Evolutionary conservation across 2,113 vertebrate genomes (phyloP).

Genomic region (Ctenomys sociabilis): DNA sequence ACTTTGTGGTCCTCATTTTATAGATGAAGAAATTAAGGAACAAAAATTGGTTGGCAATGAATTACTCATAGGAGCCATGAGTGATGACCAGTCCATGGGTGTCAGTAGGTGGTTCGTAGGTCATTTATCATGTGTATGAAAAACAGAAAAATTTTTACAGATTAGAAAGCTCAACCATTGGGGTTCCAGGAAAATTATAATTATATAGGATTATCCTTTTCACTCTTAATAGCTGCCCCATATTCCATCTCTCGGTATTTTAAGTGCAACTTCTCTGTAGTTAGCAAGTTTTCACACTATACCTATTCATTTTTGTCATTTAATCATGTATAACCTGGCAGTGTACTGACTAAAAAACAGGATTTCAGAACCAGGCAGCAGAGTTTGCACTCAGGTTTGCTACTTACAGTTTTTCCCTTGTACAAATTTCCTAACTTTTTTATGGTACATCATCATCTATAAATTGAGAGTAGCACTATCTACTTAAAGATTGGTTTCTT

Average conservation of each 20-base stretch:
- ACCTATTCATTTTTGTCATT: not conserved
- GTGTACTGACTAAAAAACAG: not conserved
- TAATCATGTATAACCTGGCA: not conserved
- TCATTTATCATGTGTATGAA: fast-evolving
- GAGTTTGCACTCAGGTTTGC: not conserved
- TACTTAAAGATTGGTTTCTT: not conserved
- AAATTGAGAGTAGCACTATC: no score
- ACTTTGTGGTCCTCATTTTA: not conserved
- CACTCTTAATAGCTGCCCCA: not conserved
- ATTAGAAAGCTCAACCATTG: not conserved
- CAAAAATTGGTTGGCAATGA: not conserved
- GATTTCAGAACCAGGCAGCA: not conserved
- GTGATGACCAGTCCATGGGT: not conserved
- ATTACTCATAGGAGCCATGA: not conserved
- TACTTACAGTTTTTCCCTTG: not conserved
- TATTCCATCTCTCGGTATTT: not conserved
- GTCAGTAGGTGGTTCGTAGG: not conserved
- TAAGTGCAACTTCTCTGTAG: no score
- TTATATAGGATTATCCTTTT: not conserved
- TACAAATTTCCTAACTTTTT: not conserved
- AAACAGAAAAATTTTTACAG: not conserved
- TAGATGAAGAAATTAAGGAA: not conserved
- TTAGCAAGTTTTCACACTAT: not conserved
- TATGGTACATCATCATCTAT: not conserved
- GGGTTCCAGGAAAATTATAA: not conserved